Conservation (phyloP, 2,797 vertebrate species). For the Vultur gryphus region DNA sequence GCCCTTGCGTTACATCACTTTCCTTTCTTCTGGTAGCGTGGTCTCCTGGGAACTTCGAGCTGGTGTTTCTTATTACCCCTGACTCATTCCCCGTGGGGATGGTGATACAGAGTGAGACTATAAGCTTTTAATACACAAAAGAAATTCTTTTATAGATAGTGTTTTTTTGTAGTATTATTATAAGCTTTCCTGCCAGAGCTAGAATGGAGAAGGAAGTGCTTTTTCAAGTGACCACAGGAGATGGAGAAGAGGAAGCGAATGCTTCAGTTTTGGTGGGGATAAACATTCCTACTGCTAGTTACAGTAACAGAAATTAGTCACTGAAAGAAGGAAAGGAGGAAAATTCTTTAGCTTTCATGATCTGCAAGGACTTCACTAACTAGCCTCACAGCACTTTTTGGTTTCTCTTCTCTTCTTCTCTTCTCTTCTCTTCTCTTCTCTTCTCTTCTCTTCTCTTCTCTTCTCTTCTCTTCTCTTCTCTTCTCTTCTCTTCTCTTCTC, state of each 20-base stretch:
- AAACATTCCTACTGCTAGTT: background rate
- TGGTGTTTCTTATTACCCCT: background rate
- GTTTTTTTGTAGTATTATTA: background rate
- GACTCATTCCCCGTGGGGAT: background rate
- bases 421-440: background rate
- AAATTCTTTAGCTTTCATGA: background rate
- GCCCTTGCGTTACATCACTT: background rate
- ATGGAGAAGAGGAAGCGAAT: background rate
- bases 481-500: background rate
- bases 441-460: background rate
- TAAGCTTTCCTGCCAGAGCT: background rate
- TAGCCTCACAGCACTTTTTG: background rate
- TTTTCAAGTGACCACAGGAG: background rate
- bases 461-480: background rate
- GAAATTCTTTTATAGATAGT: background rate
- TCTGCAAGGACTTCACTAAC: background rate
- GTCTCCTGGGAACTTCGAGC: background rate
- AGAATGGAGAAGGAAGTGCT: background rate
- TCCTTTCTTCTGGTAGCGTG: background rate
- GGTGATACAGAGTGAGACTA: background rate
- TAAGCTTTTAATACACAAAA: background rate
- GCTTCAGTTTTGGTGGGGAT: background rate
- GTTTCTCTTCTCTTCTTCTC: background rate
- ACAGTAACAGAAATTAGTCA: conserved; percentile 22
- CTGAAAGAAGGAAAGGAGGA: background rate